Base-by-base conservation (phyloP, 2,888 invertebrate genomes). In the Machimus rusticus region DNA sequence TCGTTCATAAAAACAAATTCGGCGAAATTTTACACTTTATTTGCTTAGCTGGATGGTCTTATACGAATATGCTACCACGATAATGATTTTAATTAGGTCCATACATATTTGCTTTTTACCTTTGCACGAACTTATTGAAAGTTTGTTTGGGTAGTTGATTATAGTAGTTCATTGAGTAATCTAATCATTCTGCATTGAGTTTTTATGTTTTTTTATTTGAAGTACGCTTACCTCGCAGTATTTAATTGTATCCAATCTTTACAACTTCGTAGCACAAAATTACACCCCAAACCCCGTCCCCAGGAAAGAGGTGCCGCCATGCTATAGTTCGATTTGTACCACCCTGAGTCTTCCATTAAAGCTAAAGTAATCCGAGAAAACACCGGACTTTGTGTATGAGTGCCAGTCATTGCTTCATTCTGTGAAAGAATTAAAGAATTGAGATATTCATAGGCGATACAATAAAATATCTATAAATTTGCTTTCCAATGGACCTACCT, bases 401-500 rank as follows among this genome's bases (percentile, higher is more conserved):
- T 99, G 1, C 99, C 99, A 0, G 99, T 99, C 99, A 99, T 99
- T 0, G 99, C 99, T 93, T 99, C 99, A 93, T 99, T 99, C 97
- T 98, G 91, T 55, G 91, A 87, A 76, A 16, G 37, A 76, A 1
- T 16, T 16, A 1, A 34, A 37, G 19, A 28, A 51, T 51, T n/a
- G 3, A 66, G 4, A 12, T 23, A 23, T n/a, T n/a, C n/a, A n/a
- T 66, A 28, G 28, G 6, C 12, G 19, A 9, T 28, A 51, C 51
- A 51, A 19, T 46, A 46, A 6, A 6, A 51, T n/a, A 51, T n/a
- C 19, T 19, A 51, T n/a, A 51, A 51, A n/a, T 51, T 16, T 51
- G 5, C 5, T 51, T 16, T 16, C n/a, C 16, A n/a, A 51, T n/a
- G 12, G n/a, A 57, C 91, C 92, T 91, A 98, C 98, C 95, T 99